A percentile compares a stretch with the other conserved stretches of the same genome.
phyloP scores from a whole-genome alignment of 2,797 vertebrate genomes.

The Silurus lanzhouensis region DNA sequence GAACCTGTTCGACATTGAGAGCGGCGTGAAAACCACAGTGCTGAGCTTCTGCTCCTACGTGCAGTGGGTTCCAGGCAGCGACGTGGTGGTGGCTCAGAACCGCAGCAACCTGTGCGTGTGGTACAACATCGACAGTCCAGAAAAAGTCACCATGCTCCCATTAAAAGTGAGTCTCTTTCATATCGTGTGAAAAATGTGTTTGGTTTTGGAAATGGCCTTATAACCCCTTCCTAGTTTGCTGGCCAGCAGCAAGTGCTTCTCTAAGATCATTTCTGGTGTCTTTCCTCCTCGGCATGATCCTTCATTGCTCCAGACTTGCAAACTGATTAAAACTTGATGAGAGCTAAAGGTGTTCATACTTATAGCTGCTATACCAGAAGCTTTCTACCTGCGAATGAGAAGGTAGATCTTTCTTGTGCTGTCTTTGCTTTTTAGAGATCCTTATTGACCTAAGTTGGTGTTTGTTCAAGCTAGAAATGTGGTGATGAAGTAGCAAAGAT shows the following conservation, averaged over 20 bases:
- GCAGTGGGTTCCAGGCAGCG: constrained; percentile 95
- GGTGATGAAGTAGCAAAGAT: no score
- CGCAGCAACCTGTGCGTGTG: constrained; percentile 87
- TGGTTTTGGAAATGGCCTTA: no score
- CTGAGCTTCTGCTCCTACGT: constrained; percentile 92
- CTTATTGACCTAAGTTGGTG: not conserved
- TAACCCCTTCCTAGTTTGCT: no score
- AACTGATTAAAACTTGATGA: no score
- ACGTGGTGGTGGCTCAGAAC: constrained; percentile 95
- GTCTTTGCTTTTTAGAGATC: not conserved
- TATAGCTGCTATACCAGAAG: not conserved
- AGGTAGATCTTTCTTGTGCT: not conserved
- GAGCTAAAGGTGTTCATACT: not conserved
- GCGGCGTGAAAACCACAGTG: constrained; percentile 79
- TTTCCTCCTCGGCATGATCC: no score
- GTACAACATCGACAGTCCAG: constrained; percentile 95
- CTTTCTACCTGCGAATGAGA: not conserved
- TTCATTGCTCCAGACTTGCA: no score
- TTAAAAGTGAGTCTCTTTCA: constrained; percentile 78
- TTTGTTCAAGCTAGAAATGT: no score
- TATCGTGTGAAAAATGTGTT: not conserved
- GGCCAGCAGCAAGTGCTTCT: no score
- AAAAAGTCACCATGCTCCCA: constrained; percentile 89
- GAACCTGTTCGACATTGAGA: constrained; percentile 85
- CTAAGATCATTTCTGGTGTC: no score